Evolutionary conservation across 2,113 vertebrate species (phyloP), one percentile per base, ranked within the genome.

Genomic region (Pangasianodon gigas): DNA sequence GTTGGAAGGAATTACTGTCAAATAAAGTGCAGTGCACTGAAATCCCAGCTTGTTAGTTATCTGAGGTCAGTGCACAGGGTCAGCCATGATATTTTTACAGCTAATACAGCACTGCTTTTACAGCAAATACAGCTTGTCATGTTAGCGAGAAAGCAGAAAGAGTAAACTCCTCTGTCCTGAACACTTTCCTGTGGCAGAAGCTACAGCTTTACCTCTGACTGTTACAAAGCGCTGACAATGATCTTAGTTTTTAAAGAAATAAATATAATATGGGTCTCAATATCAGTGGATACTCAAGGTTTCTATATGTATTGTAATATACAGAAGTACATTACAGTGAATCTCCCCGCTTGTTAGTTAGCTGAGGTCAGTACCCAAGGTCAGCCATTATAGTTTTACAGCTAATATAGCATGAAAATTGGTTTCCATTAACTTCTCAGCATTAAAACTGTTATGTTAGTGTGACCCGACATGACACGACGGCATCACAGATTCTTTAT

Each of bases 1-100:
- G 51, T 56, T 82, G n/a, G 4, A 83, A 83, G 19, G 81, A 83
- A 58, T 83, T 41, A 83, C 81, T 83, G 81, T 83, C 54, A 41
- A 83, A 58, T 83, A 83, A 58, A 83, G 54, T 58, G 81, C 52
- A 83, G 32, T 32, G 32, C 52, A 83, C n/a, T 83, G 29, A 83
- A 83, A 24, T 41, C 29, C 54, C 52, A 58, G 29, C 54, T 41
- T 83, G 81, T 83, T 83, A 83, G 81, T 58, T 58, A 83, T 52
- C 81, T 4, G n/a, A 14, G 32, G 52, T 83, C 81, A 83, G 81
- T 41, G 81, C 81, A 83, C 54, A 51, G n/a, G 52, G 51, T 58
- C 81, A 41, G 54, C 81, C 10, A 21, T 83, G 52, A 58, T 41
- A 41, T 80, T 58, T 83, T 58, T 83, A 83, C 32, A 41, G 9